Conservation (phyloP, 2,113 vertebrate genomes). For the Tragulus kanchil region DNA sequence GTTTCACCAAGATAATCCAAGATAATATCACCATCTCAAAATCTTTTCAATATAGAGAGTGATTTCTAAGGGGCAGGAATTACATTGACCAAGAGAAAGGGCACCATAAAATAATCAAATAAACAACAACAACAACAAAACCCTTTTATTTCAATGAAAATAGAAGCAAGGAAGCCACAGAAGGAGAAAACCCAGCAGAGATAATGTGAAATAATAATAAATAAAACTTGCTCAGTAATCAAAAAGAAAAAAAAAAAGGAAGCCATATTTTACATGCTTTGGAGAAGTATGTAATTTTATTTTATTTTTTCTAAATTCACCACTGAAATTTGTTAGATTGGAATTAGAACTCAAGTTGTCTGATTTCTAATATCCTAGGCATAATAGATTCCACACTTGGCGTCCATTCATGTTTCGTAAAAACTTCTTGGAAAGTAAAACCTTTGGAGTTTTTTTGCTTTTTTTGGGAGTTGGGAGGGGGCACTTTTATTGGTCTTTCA, state of each 20-base stretch:
- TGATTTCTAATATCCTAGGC: neutral
- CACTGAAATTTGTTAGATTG: neutral
- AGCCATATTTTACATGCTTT: neutral
- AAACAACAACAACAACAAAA: neutral
- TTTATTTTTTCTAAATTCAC: neutral
- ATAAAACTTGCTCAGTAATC: no score
- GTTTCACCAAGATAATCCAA: neutral
- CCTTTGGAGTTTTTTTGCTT: neutral
- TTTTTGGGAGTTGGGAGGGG: neutral
- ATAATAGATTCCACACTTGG: neutral
- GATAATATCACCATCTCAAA: neutral
- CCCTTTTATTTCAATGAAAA: neutral
- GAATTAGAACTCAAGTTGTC: neutral
- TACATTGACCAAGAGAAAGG: conserved; percentile 6
- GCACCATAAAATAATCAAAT: neutral
- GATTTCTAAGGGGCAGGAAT: neutral
- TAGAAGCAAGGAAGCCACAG: neutral
- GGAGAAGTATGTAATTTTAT: neutral
- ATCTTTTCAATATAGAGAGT: neutral
- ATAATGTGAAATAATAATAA: no score
- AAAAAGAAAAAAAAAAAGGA: neutral
- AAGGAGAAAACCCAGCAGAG: no score
- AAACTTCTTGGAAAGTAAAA: neutral
- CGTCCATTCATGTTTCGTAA: neutral
- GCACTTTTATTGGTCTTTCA: no score